Percentiles rank a stretch among this genome's conserved stretches.
Evolutionary conservation across 2,888 invertebrate species (phyloP).

Genomic region (Spicauda simplicius): DNA sequence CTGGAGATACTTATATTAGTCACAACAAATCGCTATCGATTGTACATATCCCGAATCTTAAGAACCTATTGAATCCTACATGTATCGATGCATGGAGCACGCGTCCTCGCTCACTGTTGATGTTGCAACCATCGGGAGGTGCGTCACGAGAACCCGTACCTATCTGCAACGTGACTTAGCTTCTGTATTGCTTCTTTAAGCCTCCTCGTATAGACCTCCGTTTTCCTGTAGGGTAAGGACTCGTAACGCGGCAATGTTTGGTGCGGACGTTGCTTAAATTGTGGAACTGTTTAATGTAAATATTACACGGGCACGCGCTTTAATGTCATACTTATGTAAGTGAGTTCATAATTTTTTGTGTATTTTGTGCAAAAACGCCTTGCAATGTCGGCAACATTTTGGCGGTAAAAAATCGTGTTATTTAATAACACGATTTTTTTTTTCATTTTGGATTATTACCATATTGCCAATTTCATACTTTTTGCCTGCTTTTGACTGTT

Average conservation of each 20-base stretch:
- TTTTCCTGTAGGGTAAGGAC: slow-evolving; percentile 63
- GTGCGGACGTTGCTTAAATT: slow-evolving; percentile 16
- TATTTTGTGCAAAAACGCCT: slow-evolving; percentile 8
- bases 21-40: not conserved
- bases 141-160: slow-evolving; percentile 62
- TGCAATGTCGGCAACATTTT: not conserved
- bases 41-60: not conserved
- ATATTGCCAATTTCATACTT: no score
- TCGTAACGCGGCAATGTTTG: slow-evolving; percentile 1
- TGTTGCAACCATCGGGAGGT: slow-evolving; percentile 58
- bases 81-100: slow-evolving; percentile 46
- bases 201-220: slow-evolving; percentile 30
- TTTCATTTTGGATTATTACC: no score
- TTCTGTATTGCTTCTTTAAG: slow-evolving; percentile 66
- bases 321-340: slow-evolving; percentile 23
- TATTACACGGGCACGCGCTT: slow-evolving; percentile 33
- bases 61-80: slow-evolving; percentile 46
- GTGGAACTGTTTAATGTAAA: slow-evolving; percentile 30
- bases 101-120: slow-evolving; percentile 63
- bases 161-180: slow-evolving; percentile 66
- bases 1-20: not conserved
- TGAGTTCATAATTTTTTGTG: slow-evolving; percentile 8
- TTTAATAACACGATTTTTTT: no score
- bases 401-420: not conserved
- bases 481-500: no score